Evolutionary conservation across 2,888 invertebrate genomes (phyloP), one percentile per base, ranked within the genome.

Genomic region (Dicranocentrus wangi): DNA sequence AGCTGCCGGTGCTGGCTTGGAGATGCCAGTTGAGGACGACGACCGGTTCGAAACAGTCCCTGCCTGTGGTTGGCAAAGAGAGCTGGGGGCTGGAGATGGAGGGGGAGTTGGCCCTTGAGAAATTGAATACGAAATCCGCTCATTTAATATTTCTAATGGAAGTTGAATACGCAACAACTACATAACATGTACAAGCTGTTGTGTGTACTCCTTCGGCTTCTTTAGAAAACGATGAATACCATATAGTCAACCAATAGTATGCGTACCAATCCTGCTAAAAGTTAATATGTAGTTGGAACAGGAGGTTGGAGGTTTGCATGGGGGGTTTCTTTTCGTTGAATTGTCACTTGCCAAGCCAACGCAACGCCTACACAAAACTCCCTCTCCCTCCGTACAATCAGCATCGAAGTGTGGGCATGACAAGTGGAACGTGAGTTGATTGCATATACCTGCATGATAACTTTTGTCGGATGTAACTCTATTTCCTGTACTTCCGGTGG

Each of bases 51-150:
- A 15, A 77, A 53, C 68, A 43, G 65, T 23, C 10, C 73, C 73
- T 68, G 63, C 25, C 65, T 78, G 78, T 55, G 78, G 78, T 71
- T 78, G 83, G 79, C 75, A 82, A 69, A 78, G 78, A 42, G 85
- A 83, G 51, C 84, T 82, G 27, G 87, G 87, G 28, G 87, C 87
- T 58, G 87, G 87, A 43, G 87, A 87, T 51, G 87, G 87, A 58
- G 87, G 87, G 32, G 87, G 87, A 42, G 87, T 87, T 83, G 86
- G 86, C 80, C 87, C 87, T 87, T 75, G 53, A 65, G 55, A 78
- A 77, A 77, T 77, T 69, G 70, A 65, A 78, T 63, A 63, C 43
- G 70, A 78, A 78, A 78, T 70, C 28, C 51, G 43, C 61, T 71
- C 17, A 58, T 78, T 51, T 47, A 21, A 47, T 15, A 23, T 47